Conservation (phyloP, 2,797 vertebrate species). For the Tenualosa thibaudeaui region DNA sequence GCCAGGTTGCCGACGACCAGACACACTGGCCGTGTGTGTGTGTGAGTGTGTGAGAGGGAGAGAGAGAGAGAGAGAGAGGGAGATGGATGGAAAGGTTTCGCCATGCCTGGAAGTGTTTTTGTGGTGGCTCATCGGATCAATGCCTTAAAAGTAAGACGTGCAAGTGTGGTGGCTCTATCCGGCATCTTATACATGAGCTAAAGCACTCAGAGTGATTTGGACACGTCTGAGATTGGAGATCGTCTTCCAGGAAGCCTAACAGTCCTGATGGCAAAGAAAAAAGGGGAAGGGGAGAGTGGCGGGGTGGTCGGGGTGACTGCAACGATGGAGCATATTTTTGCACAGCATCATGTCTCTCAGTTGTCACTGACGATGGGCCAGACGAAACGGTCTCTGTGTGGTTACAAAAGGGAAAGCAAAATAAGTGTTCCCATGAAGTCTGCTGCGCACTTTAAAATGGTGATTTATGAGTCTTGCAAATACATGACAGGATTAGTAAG, state of each 20-base stretch:
- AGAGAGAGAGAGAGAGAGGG: neutral
- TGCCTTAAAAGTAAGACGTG: slow-evolving; percentile 5
- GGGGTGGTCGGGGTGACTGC: neutral
- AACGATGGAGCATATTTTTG: neutral
- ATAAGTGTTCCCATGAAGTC: slow-evolving; percentile 48
- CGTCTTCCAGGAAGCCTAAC: neutral
- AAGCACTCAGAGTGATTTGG: neutral
- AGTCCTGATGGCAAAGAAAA: neutral
- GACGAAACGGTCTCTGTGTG: neutral
- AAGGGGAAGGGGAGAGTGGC: neutral
- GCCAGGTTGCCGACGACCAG: neutral
- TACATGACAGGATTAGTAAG: slow-evolving; percentile 54
- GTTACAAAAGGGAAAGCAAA: neutral
- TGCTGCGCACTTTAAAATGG: slow-evolving; percentile 53
- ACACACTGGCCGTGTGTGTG: neutral
- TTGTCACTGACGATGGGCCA: neutral
- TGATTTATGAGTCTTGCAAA: slow-evolving; percentile 64
- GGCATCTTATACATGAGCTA: neutral
- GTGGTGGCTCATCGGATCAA: neutral
- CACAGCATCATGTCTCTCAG: slow-evolving; percentile 12
- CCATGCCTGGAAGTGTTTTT: slow-evolving; percentile 20
- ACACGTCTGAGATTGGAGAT: too few species aligned
- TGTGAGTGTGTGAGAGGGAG: neutral
- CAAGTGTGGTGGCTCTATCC: neutral
- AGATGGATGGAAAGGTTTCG: neutral